Evolutionary conservation across 2,797 vertebrate species (phyloP), one percentile per base, ranked within the genome.

Genomic region (Lagocephalus sceleratus): DNA sequence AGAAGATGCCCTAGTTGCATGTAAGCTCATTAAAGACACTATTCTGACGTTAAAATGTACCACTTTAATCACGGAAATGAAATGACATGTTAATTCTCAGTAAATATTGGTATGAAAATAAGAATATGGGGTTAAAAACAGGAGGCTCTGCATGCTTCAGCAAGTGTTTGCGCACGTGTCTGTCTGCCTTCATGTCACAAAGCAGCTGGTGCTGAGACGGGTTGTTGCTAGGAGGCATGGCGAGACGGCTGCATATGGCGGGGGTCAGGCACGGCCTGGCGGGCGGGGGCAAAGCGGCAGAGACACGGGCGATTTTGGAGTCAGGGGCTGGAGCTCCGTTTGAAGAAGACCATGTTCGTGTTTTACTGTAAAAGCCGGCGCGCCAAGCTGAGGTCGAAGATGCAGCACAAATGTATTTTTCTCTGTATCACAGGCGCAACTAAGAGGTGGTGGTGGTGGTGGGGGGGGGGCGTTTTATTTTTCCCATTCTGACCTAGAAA

Each of bases 241-340:
- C 10, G 59, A 74, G 76, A 68, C 49, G 55, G 71, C 66, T 83
- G 57, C 71, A 76, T 68, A 67, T 68, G 74, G 66, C 51, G 72
- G 72, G 55, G 48, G 62, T 78, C 60, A 70, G 60, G 60, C 54
- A 61, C 15, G 32, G 63, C 64, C 54, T 75, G 73, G 68, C 54
- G 2, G 67, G 73, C 20, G 23, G 47, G 23, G 64, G 55, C 54
- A 47, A 65, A 20, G 57, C 38, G 57, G 51, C 42, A 16, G 49
- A 35, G 54, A 74, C 51, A 56, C 12, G 57, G 71, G 63, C 45
- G 48, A 60, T n/a, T 67, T n/a, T 47, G 50, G 53, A 72, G 59
- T 40, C 55, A 52, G 32, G 20, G 43, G 26, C 19, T 47, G 58
- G 38, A 21, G 25, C 51, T 16, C n/a, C 14, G 3, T 40, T n/a